Evolutionary conservation across 2,888 invertebrate genomes (phyloP), one percentile per base, ranked within the genome.

Genomic region (Blomia tropicalis): DNA sequence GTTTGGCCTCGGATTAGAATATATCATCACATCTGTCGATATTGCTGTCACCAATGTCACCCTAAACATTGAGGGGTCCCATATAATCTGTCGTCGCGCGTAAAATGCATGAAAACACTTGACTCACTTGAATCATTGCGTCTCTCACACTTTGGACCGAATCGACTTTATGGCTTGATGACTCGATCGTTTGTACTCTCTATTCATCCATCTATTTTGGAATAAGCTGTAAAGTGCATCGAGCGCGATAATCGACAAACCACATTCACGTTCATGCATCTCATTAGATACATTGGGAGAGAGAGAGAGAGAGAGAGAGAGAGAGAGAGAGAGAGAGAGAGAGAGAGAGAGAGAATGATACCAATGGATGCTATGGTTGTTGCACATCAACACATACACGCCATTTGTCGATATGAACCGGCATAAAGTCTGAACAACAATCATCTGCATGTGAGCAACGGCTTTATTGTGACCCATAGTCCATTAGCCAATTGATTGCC

Each of bases 21-120:
- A n/a, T 36, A 19, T 56, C 29, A 56, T 36, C 56, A 56, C 56
- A 56, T 56, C 56, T 56, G 56, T 56, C 56, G 56, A 56, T 56
- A 56, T 56, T 56, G 31, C 29, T 29, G 54, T 27, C 29, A 54
- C n/a, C 56, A 51, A 22, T 27, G 2, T 29, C 30, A 56, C 2
- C 25, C 54, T 47, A 7, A 25, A 23, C 22, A 47, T n/a, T 36
- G 36, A 36, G 36, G 7, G 17, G 36, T 36, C 7, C 36, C 7
- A 7, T 7, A 11, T 47, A 47, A 47, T 47, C 51, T 47, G 23
- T 7, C 51, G 7, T 7, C 22, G 51, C 7, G 7, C 7, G 7
- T 47, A 47, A 47, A 47, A 47, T 47, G 51, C 51, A 47, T 47
- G 51, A 47, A 47, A 47, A 27, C 51, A 47, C 51, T 47, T 47